phyloP scores from a whole-genome alignment of 2,888 invertebrate species.

The Arctia plantaginis region DNA sequence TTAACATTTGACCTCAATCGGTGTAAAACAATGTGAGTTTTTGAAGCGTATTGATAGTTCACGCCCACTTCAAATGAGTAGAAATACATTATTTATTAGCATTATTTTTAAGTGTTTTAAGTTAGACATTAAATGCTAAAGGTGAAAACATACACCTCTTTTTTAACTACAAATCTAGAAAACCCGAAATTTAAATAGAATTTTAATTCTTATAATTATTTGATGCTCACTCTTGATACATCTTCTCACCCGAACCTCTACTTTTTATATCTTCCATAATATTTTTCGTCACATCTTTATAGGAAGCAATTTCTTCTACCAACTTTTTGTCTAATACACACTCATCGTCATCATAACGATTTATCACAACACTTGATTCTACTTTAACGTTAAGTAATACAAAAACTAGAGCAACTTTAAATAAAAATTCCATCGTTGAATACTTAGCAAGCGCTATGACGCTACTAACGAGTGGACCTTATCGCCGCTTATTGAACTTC shows the following conservation, averaged over 20 bases:
- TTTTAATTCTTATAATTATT: not conserved
- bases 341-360: constrained; percentile 46
- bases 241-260: constrained; percentile 77
- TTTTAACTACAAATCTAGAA: not conserved
- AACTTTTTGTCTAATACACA: constrained; percentile 55
- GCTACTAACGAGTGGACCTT: constrained; percentile 32
- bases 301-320: constrained; percentile 85
- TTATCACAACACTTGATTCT: constrained; percentile 53
- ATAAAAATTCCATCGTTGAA: constrained; percentile 32
- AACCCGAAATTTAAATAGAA: not conserved
- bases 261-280: constrained; percentile 79
- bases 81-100: not conserved
- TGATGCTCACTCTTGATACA: constrained; percentile 78
- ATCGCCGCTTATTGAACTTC: constrained; percentile 36
- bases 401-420: constrained; percentile 28
- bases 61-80: not conserved
- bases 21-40: no score
- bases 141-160: not conserved
- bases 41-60: not conserved
- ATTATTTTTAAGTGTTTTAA: not conserved
- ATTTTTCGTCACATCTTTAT: constrained; percentile 75
- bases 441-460: constrained; percentile 13
- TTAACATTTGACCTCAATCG: no score
- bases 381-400: constrained; percentile 29
- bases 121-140: not conserved